Evolutionary conservation across 1,140 invertebrate species (phyloP).

Genomic region (Maniola jurtina): DNA sequence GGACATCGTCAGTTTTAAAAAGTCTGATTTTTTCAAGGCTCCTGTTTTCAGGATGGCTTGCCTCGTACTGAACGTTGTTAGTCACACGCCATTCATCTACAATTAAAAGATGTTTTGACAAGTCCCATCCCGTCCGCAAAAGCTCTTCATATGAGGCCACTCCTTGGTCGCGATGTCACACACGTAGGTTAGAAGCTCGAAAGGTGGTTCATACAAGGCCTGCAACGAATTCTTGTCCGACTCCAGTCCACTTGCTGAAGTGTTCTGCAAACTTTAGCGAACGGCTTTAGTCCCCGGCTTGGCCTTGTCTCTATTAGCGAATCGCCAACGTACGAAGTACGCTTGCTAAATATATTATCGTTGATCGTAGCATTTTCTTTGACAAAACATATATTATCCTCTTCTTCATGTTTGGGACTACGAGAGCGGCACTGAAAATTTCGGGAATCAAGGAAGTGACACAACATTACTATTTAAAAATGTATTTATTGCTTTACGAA

Average conservation of each 20-base stretch:
- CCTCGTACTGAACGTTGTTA: no score
- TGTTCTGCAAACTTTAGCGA: slow-evolving; percentile 41
- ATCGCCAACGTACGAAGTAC: slow-evolving; percentile 69
- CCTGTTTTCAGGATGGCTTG: no score
- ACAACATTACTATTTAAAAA: no score
- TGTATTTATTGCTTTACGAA: slow-evolving; percentile 45
- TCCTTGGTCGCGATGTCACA: slow-evolving; percentile 40
- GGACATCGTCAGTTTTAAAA: no score
- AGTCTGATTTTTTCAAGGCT: no score
- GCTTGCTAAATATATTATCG: slow-evolving; percentile 79
- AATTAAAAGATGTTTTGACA: slow-evolving; percentile 47
- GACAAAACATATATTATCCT: slow-evolving; percentile 76
- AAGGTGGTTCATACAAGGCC: slow-evolving; percentile 33
- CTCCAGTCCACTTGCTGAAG: slow-evolving; percentile 46
- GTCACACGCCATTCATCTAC: slow-evolving; percentile 48
- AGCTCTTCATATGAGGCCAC: slow-evolving; percentile 45
- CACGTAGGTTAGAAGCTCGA: slow-evolving; percentile 38
- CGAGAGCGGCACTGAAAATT: no score
- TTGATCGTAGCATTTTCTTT: slow-evolving; percentile 58
- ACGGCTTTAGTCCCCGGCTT: slow-evolving; percentile 18
- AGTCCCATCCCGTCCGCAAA: slow-evolving; percentile 49
- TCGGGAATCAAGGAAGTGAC: no score
- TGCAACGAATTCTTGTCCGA: slow-evolving; percentile 15
- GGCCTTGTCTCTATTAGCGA: slow-evolving; percentile 9
- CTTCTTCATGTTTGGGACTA: slow-evolving; percentile 57